Percentiles rank a stretch among this genome's conserved stretches.
Evolutionary conservation across 1,140 invertebrate species (phyloP).

Genomic region (Solenopsis invicta): DNA sequence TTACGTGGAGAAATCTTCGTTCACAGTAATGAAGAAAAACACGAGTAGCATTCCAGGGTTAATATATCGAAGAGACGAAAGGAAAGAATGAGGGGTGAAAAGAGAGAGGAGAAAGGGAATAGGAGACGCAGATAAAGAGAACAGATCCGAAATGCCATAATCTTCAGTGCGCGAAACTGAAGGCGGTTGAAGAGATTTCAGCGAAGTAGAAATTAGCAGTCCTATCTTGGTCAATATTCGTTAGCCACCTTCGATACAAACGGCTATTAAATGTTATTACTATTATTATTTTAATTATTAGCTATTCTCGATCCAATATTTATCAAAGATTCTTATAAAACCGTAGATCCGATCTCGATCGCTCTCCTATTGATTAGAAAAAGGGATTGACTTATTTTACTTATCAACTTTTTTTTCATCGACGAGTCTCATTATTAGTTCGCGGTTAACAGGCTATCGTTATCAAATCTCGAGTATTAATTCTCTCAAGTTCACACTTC

Average conservation of each 20-base stretch:
- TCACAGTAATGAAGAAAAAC: too few species aligned
- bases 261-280: constrained; percentile 28
- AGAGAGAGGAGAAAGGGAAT: neutral
- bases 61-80: neutral
- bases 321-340: constrained; percentile 50
- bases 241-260: constrained; percentile 38
- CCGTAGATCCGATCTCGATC: neutral
- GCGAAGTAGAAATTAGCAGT: constrained; percentile 41
- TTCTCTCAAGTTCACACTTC: constrained; percentile 15
- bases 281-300: constrained; percentile 46
- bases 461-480: constrained; percentile 43
- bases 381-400: constrained; percentile 37
- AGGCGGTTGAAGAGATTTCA: constrained; percentile 19
- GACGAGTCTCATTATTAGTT: constrained; percentile 13
- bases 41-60: neutral
- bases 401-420: constrained; percentile 23
- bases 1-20: too few species aligned
- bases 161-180: constrained; percentile 8
- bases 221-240: constrained; percentile 45
- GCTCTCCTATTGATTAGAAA: constrained; percentile 22
- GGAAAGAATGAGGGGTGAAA: neutral
- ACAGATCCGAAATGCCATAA: neutral
- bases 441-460: neutral
- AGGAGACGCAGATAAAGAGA: neutral
- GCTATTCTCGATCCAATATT: constrained; percentile 24